These are phyloP conservation scores for Archaeoteleia sp. DNA, from an alignment of 2,888 invertebrate species.

Conservation along the genomic window DNA sequence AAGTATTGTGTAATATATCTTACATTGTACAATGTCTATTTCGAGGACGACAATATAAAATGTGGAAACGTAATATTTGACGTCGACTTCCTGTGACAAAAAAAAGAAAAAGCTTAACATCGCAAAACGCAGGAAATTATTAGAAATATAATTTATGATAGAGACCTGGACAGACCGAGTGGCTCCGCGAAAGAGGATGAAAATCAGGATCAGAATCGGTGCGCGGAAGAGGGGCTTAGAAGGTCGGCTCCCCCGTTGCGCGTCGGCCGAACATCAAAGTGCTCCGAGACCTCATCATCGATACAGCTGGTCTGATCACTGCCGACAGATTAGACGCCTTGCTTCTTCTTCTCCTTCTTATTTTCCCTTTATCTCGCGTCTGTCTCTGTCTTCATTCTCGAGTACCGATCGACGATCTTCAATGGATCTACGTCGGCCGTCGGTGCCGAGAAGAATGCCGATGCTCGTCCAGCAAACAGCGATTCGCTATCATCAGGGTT, in stretches of 20 bases:
- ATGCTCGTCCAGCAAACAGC: constrained; percentile 23
- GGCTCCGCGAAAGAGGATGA: constrained; percentile 59
- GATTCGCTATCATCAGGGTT: constrained; percentile 29
- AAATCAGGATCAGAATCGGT: constrained; percentile 64
- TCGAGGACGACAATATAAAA: no score
- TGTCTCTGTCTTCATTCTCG: constrained; percentile 1
- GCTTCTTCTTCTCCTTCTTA: constrained; percentile 57
- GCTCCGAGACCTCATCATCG: constrained; percentile 73
- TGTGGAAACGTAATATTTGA: no score
- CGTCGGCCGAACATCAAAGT: constrained; percentile 71
- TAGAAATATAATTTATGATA: no score
- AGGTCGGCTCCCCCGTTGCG: constrained; percentile 69
- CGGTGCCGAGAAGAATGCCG: constrained; percentile 34
- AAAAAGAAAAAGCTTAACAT: no score
- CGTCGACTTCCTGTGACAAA: no score
- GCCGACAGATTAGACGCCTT: constrained; percentile 73
- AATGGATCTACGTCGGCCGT: constrained; percentile 24
- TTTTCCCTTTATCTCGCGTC: constrained; percentile 4
- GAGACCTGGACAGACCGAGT: constrained; percentile 61
- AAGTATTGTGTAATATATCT: no score
- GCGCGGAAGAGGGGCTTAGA: constrained; percentile 57
- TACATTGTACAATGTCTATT: no score
- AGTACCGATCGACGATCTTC: constrained; percentile 39
- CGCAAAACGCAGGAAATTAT: no score
- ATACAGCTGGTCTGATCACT: constrained; percentile 72